A percentile compares a stretch with the other conserved stretches of the same genome.
Evolutionary conservation across 2,113 vertebrate genomes (phyloP).

Genomic region (Atrichornis clamosus): DNA sequence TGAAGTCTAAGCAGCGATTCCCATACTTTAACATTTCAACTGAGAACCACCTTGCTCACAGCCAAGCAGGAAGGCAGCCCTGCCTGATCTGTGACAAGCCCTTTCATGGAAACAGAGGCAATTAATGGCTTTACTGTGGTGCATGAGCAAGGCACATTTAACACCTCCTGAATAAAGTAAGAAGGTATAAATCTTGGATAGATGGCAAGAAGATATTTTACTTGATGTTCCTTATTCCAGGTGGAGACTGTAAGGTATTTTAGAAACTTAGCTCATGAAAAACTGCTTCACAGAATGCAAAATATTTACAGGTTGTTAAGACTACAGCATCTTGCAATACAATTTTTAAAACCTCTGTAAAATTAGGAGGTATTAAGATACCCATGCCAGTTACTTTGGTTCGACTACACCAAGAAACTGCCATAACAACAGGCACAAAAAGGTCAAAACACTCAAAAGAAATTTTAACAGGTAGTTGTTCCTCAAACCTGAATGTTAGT

Average conservation of each 20-base stretch:
- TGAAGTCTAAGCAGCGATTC: not conserved
- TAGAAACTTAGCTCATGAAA: not conserved
- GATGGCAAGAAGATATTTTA: not conserved
- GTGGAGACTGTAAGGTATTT: not conserved
- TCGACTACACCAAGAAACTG: not conserved
- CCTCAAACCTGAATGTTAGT: not conserved
- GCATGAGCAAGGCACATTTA: accelerated
- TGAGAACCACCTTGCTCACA: not conserved
- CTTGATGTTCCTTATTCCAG: not conserved
- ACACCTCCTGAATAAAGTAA: not conserved
- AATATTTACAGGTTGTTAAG: not conserved
- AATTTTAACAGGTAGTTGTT: not conserved
- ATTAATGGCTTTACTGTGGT: not conserved
- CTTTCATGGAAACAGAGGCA: not conserved
- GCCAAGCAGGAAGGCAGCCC: not conserved
- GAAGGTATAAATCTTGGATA: not conserved
- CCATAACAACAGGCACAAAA: not conserved
- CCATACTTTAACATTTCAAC: not conserved
- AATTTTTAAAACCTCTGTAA: not conserved
- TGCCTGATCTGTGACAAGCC: not conserved
- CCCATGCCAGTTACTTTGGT: too few relatives aligned
- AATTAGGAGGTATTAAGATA: not conserved
- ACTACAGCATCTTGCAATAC: not conserved
- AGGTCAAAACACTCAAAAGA: not conserved
- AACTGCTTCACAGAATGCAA: not conserved